Conservation (phyloP, 2,888 invertebrate species). For the Neuroscelio doddi region DNA sequence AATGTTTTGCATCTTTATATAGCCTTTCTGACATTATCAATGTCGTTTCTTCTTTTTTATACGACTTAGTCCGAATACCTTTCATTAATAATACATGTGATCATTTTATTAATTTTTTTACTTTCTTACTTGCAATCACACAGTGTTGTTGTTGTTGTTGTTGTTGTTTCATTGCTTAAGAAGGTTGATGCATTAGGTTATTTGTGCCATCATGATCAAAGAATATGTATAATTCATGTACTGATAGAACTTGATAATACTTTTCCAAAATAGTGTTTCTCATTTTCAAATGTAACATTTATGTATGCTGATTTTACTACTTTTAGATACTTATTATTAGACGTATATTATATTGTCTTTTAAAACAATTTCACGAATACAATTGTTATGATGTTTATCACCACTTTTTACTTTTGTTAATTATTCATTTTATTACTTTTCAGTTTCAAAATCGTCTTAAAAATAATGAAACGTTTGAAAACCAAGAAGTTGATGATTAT, state of each 20-base stretch:
- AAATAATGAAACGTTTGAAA: conserved; percentile 24
- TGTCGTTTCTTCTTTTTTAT: not conserved
- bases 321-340: too few species aligned
- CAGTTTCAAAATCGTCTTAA: conserved; percentile 25
- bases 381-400: too few species aligned
- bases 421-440: conserved; percentile 5
- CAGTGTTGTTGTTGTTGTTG: too few species aligned
- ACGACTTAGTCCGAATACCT: conserved; percentile 1
- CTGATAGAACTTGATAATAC: not conserved
- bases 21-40: conserved; percentile 3
- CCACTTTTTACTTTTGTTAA: too few species aligned
- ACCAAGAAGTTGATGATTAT: conserved; percentile 32
- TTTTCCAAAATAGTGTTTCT: conserved; percentile 8
- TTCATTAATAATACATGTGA: conserved; percentile 13
- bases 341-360: too few species aligned
- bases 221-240: not conserved
- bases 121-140: not conserved
- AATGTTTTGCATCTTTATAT: conserved; percentile 4
- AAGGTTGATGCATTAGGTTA: not conserved
- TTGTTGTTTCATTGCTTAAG: not conserved
- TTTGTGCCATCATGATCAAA: not conserved
- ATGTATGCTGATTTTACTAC: not conserved
- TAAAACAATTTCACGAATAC: too few species aligned
- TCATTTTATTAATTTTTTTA: not conserved
- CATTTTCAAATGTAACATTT: conserved; percentile 1